Evolutionary conservation across 2,113 vertebrate species (phyloP).

Genomic region (Piaya cayana): DNA sequence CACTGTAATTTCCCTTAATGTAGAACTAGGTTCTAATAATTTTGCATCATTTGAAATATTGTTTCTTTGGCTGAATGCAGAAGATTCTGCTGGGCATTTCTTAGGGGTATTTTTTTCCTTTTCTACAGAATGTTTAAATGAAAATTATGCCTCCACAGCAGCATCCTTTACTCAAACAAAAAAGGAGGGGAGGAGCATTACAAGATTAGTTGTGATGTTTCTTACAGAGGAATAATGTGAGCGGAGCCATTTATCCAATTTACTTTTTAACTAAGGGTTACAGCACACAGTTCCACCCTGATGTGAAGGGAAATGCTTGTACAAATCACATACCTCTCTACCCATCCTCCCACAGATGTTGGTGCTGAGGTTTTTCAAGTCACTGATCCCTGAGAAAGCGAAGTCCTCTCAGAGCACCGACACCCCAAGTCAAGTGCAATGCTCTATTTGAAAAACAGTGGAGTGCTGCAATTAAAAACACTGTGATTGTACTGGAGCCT

Average conservation of each 20-base stretch:
- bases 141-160: constrained; percentile 4
- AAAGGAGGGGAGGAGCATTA: background rate
- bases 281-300: background rate
- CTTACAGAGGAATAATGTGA: background rate
- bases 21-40: constrained; percentile 4
- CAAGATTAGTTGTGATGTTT: background rate
- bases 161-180: background rate
- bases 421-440: accelerated
- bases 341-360: background rate
- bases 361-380: background rate
- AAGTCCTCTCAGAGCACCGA: background rate
- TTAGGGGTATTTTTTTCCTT: background rate
- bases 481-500: accelerated
- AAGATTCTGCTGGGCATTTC: background rate
- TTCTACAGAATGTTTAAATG: background rate
- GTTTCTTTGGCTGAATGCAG: background rate
- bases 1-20: constrained; percentile 26
- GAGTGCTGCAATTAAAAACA: background rate
- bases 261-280: background rate
- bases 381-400: background rate
- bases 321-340: background rate
- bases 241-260: constrained; percentile 9
- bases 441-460: background rate
- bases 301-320: background rate
- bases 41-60: constrained; percentile 45